Percentiles rank a stretch among this genome's conserved stretches.
Conservation (phyloP, 2,888 invertebrate genomes). For the Lamellibrachia columna region DNA sequence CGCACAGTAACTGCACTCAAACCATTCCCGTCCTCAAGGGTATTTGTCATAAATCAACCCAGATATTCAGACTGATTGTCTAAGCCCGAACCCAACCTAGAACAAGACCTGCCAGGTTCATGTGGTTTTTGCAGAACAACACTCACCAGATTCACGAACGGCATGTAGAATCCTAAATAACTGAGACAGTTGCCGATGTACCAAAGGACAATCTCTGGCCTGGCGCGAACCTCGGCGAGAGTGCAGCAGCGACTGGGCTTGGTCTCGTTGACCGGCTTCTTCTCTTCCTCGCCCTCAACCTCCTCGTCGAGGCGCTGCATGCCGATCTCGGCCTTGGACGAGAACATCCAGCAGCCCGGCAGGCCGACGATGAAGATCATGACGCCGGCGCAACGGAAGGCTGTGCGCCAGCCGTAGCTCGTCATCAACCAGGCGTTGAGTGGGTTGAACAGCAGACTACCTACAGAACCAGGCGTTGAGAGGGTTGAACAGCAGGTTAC, state of each 20-base stretch:
- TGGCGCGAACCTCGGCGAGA: conserved; percentile 37
- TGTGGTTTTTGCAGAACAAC: background rate
- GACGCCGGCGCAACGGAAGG: conserved; percentile 44
- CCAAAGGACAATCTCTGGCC: conserved; percentile 52
- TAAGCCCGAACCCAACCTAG: no score
- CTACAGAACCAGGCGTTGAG: conserved; percentile 30
- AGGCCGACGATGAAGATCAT: conserved; percentile 45
- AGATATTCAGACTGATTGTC: no score
- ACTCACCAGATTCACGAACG: conserved; percentile 50
- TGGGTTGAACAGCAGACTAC: conserved; percentile 51
- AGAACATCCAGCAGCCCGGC: conserved; percentile 48
- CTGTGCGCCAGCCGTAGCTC: conserved; percentile 47
- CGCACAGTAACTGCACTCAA: background rate
- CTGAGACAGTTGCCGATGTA: conserved; percentile 48
- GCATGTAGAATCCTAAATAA: conserved; percentile 53
- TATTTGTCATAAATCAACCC: no score
- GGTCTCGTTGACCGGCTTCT: background rate
- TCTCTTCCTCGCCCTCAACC: conserved; percentile 26
- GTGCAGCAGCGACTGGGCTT: conserved; percentile 42
- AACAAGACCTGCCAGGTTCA: no score
- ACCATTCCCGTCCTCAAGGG: no score
- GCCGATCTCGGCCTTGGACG: conserved; percentile 37
- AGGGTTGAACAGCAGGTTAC: conserved; percentile 21
- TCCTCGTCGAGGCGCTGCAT: conserved; percentile 37
- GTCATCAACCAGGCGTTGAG: conserved; percentile 48